Conservation (phyloP, 2,113 vertebrate species). For the Sinocyclocheilus rhinocerous region DNA sequence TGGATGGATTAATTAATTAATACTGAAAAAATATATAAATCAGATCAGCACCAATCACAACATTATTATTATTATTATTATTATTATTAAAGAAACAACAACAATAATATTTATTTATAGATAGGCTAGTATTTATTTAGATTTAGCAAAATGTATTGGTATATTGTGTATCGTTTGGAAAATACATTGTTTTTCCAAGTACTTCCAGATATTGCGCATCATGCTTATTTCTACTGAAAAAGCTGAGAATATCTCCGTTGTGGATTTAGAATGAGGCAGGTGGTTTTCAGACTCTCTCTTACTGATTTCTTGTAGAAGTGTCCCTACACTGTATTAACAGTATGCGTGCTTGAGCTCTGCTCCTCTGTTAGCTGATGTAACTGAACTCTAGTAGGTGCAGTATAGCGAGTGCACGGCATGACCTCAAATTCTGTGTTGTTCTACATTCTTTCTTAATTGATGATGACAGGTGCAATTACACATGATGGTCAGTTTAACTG, state of each 20-base stretch:
- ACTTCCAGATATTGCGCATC: neutral
- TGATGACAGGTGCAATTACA: conserved; percentile 48
- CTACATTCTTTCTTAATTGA: conserved; percentile 51
- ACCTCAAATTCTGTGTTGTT: conserved; percentile 11
- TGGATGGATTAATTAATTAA: too few species aligned
- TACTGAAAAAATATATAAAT: too few species aligned
- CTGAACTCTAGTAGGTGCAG: neutral
- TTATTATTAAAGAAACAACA: too few species aligned
- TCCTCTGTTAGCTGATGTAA: neutral
- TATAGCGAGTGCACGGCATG: neutral
- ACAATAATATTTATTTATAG: too few species aligned
- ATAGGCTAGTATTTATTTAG: too few species aligned
- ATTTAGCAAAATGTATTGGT: neutral
- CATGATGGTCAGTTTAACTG: conserved; percentile 44
- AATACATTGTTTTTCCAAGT: neutral
- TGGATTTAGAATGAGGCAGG: neutral
- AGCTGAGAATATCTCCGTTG: neutral
- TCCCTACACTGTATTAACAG: neutral
- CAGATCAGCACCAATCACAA: too few species aligned
- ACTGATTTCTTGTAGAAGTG: neutral
- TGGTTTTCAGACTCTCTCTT: neutral
- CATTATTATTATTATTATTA: neutral
- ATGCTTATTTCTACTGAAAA: neutral
- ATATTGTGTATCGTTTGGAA: neutral
- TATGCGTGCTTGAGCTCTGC: neutral